These are phyloP conservation scores for Netelia inedita DNA, from an alignment of 2,888 invertebrate species.

Conservation along the genomic window DNA sequence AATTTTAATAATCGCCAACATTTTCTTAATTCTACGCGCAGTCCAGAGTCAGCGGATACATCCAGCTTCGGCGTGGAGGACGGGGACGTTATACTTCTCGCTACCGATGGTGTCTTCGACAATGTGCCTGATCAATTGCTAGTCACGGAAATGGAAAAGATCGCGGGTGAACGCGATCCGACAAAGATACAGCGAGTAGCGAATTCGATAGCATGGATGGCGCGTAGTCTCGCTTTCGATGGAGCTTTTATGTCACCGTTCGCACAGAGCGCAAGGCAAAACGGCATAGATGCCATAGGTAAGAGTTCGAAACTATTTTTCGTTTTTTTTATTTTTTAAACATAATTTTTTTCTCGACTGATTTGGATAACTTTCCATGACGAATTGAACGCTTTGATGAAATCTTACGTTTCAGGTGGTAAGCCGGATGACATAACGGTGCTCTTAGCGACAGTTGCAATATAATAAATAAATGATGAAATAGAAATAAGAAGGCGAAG, in stretches of 20 bases:
- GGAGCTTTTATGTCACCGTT: slow-evolving; percentile 98
- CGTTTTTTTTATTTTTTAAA: neutral
- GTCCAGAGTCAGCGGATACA: slow-evolving; percentile 96
- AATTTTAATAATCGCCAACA: neutral
- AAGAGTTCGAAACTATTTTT: slow-evolving; percentile 76
- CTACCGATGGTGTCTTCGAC: slow-evolving; percentile 99
- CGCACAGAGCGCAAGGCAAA: slow-evolving; percentile 95
- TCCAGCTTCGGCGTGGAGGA: slow-evolving; percentile 95
- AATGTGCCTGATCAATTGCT: slow-evolving; percentile 97
- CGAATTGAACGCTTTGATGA: neutral
- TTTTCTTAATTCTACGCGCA: slow-evolving; percentile 76
- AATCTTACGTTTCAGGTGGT: slow-evolving; percentile 90
- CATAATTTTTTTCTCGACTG: neutral
- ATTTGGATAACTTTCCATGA: neutral
- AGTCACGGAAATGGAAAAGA: slow-evolving; percentile 92
- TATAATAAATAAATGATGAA: slow-evolving; percentile 78
- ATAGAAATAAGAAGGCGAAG: slow-evolving; percentile 59
- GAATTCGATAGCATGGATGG: slow-evolving; percentile 98
- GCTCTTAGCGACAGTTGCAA: slow-evolving; percentile 96
- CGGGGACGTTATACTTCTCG: slow-evolving; percentile 97
- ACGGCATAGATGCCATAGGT: slow-evolving; percentile 97
- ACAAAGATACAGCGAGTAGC: slow-evolving; percentile 94
- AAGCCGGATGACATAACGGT: slow-evolving; percentile 99
- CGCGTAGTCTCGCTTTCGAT: slow-evolving; percentile 96
- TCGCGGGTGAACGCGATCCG: slow-evolving; percentile 91